Evolutionary conservation across 2,888 invertebrate species (phyloP).

Genomic region (Lasioglossum oenotherae): DNA sequence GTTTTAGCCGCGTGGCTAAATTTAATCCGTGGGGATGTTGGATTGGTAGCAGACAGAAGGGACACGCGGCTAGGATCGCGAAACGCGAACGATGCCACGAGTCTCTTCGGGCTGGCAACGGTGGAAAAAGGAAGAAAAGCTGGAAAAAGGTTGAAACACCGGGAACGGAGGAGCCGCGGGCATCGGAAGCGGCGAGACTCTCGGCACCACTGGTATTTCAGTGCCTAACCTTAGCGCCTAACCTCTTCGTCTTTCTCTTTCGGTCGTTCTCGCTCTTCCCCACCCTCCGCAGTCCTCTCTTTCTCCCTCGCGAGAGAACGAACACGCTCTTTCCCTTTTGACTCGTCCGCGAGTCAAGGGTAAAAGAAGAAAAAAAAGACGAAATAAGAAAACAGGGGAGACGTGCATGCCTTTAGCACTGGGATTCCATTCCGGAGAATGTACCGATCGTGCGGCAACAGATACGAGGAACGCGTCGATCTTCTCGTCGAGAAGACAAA

Average conservation of each 20-base stretch:
- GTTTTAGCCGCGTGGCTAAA: conserved; percentile 41
- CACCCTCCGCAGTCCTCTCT: conserved; percentile 24
- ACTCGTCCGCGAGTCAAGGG: conserved; percentile 15
- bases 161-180: conserved; percentile 1
- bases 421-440: conserved; percentile 49
- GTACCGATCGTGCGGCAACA: conserved; percentile 1
- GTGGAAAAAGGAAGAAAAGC: conserved; percentile 48
- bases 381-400: conserved; percentile 14
- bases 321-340: neutral
- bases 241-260: conserved; percentile 60
- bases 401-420: conserved; percentile 45
- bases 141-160: conserved; percentile 53
- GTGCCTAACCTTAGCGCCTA: conserved; percentile 69
- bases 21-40: conserved; percentile 35
- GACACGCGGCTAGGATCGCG: conserved; percentile 21
- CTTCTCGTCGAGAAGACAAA: neutral
- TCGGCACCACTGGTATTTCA: conserved; percentile 69
- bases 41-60: conserved; percentile 13
- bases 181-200: conserved; percentile 55
- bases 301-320: neutral
- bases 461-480: neutral
- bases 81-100: conserved; percentile 33
- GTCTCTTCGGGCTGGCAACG: conserved; percentile 7
- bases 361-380: conserved; percentile 33
- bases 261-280: conserved; percentile 33